A percentile compares a stretch with the other conserved stretches of the same genome.
Conservation (phyloP, 2,797 vertebrate genomes). For the Prionace glauca region DNA sequence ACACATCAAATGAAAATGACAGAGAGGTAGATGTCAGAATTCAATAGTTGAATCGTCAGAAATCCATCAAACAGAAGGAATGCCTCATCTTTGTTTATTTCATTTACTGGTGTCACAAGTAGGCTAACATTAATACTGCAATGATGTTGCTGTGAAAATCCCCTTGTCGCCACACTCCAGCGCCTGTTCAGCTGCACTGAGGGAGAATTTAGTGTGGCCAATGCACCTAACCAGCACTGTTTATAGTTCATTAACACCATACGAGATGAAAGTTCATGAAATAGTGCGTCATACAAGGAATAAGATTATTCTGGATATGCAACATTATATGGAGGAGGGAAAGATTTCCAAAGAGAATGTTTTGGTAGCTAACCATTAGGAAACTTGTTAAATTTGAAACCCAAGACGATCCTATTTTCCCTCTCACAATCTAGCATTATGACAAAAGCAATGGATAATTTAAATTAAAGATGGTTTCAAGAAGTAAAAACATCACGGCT, state of each 20-base stretch:
- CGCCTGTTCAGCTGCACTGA: too few relatives aligned
- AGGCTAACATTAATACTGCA: too few relatives aligned
- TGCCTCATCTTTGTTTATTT: not conserved
- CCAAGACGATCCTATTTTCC: not conserved
- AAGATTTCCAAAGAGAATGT: not conserved
- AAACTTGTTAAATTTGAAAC: not conserved
- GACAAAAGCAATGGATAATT: not conserved
- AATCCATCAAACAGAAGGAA: not conserved
- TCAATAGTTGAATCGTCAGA: not conserved
- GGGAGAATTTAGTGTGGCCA: too few relatives aligned
- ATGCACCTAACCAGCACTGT: too few relatives aligned
- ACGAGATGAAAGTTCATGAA: not conserved
- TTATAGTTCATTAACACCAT: not conserved
- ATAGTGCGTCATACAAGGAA: not conserved
- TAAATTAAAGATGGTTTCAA: not conserved
- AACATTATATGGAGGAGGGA: not conserved
- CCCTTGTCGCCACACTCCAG: too few relatives aligned
- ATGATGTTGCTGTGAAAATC: too few relatives aligned
- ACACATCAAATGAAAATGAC: not conserved
- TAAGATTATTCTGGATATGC: not conserved
- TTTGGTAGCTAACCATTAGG: not conserved
- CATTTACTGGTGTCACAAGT: too few relatives aligned
- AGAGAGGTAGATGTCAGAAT: not conserved
- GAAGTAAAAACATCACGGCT: too few relatives aligned
- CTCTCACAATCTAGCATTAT: not conserved